A percentile compares a stretch with the other conserved stretches of the same genome.
Conservation (phyloP, 2,113 vertebrate species). For the Columba livia region DNA sequence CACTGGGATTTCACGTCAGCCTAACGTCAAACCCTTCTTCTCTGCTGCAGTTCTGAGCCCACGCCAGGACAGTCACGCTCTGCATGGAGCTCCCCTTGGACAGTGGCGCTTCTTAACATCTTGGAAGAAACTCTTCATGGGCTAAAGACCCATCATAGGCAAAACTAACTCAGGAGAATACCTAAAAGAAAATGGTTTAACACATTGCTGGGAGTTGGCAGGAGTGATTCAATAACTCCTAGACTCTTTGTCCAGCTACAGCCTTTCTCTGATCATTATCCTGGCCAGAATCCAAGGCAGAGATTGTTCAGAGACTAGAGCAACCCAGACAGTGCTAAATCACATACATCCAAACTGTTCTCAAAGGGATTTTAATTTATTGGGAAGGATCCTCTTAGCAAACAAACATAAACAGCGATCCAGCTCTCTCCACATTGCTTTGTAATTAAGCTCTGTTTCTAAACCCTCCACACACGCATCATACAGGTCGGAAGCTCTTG, state of each 20-base stretch:
- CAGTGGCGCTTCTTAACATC: background rate
- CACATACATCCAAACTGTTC: background rate
- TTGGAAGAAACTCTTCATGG: background rate
- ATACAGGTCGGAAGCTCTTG: background rate
- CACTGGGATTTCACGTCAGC: background rate
- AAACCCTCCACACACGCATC: background rate
- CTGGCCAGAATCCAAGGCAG: background rate
- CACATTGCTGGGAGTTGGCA: background rate
- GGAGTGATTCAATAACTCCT: constrained; percentile 3
- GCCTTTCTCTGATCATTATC: background rate
- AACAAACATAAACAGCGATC: background rate
- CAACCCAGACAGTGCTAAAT: constrained; percentile 5
- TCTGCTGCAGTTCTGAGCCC: background rate
- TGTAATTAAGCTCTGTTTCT: background rate
- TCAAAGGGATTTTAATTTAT: background rate
- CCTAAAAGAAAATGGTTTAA: background rate
- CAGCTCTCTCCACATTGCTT: background rate
- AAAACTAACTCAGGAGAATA: background rate
- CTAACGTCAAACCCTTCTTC: background rate
- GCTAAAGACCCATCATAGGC: background rate
- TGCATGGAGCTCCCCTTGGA: background rate
- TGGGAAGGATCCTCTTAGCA: background rate
- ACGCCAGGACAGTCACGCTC: background rate
- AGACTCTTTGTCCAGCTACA: background rate
- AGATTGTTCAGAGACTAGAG: background rate